Base-by-base conservation (phyloP, 2,888 invertebrate genomes). In the Lycophotia porphyrea region DNA sequence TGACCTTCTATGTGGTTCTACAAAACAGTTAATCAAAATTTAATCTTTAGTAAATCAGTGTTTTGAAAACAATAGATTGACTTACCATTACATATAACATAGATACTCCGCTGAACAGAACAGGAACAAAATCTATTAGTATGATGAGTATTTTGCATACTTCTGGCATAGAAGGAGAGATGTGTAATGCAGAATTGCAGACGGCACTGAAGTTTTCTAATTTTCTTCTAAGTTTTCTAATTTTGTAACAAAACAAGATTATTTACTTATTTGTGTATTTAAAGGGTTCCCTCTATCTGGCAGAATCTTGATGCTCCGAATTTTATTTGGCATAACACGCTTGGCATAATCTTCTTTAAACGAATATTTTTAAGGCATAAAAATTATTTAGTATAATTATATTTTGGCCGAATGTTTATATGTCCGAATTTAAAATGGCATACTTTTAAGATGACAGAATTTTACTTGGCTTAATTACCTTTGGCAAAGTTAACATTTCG, bases 21-120 rank as follows among this genome's bases (percentile, higher is more conserved):
- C 63, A 69, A 74, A 79, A 78, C 64, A 39, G 42, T 15, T 55
- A 36, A 24, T 15, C 15, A 15, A 5, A 21, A 55, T 49, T 36
- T 42, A 49, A 42, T 67, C n/a, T 66, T 21, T 36, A 42, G 15
- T 42, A 15, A 64, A 21, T 80, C n/a, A 13, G 11, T 39, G 34
- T 55, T 76, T 55, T 36, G n/a, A 24, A 49, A 67, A n/a, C 49
- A 42, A 42, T 76, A 1, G 18, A 49, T 49, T 42, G 8, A 18
- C 11, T 63, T 34, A 36, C 44, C 42, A 44, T 15, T 27, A 55
- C 21, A 7, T 21, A 21, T 58, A 15, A 31, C 0, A 8, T 21
- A 58, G 18, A 21, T 21, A n/a, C 27, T 47, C n/a, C 21, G 44
- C 18, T 65, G 11, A 61, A 61, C 34, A 31, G 18, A 36, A 39